Evolutionary conservation across 1,140 invertebrate genomes (phyloP).

Genomic region (Meloidogyne exigua): DNA sequence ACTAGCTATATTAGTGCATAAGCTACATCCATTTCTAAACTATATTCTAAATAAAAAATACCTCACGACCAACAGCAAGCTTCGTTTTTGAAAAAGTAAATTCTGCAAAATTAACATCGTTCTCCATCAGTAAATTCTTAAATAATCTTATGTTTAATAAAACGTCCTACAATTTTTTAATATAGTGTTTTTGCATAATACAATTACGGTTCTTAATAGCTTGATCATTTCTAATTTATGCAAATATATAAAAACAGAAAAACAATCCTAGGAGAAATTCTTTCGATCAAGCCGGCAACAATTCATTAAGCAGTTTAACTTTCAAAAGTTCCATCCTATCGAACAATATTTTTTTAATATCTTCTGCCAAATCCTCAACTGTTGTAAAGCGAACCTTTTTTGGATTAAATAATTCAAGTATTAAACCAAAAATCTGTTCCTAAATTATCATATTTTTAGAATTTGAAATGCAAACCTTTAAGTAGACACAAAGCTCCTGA

Average conservation of each 20-base stretch:
- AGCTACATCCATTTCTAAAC: too few relatives aligned
- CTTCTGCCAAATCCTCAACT: slow-evolving; percentile 39
- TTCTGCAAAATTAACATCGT: neutral
- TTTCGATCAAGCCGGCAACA: slow-evolving; percentile 35
- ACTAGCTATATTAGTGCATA: too few relatives aligned
- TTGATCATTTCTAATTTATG: neutral
- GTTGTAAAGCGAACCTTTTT: slow-evolving; percentile 47
- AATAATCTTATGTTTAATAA: too few relatives aligned
- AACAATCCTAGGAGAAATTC: neutral
- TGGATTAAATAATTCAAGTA: slow-evolving; percentile 46
- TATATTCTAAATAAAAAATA: slow-evolving; percentile 7
- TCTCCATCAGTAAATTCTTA: neutral
- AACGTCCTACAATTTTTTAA: too few relatives aligned
- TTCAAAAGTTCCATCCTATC: slow-evolving; percentile 42
- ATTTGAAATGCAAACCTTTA: slow-evolving; percentile 39
- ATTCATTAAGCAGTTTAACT: slow-evolving; percentile 44
- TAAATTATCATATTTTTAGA: slow-evolving; percentile 17
- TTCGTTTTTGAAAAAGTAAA: slow-evolving; percentile 23
- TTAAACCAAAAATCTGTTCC: slow-evolving; percentile 44
- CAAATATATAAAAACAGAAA: neutral
- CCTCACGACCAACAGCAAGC: slow-evolving; percentile 21
- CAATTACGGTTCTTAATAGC: neutral
- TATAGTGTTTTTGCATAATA: neutral
- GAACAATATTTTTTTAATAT: slow-evolving; percentile 39
- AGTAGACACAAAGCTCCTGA: slow-evolving; percentile 43